Evolutionary conservation across 1,140 invertebrate genomes (phyloP).

Genomic region (Drosophila murphyi): DNA sequence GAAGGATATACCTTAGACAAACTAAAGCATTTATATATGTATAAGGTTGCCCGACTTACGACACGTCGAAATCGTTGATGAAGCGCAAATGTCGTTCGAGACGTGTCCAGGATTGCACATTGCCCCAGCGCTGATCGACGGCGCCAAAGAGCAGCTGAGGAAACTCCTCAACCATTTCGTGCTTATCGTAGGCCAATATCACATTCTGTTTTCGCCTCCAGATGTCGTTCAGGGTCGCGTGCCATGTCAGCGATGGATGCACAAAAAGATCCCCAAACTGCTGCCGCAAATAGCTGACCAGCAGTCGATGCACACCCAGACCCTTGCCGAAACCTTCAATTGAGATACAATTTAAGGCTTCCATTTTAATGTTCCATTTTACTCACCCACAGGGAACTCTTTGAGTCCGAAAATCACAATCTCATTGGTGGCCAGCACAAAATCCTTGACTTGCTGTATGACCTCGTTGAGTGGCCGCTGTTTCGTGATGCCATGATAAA

Average conservation of each 20-base stretch:
- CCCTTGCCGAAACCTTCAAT: slow-evolving; percentile 83
- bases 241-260: slow-evolving; percentile 85
- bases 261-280: slow-evolving; percentile 85
- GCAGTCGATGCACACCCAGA: slow-evolving; percentile 84
- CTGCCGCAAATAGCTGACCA: slow-evolving; percentile 85
- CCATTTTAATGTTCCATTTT: no score
- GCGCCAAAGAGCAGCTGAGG: slow-evolving; percentile 65
- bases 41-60: slow-evolving; percentile 57
- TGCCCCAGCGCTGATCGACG: slow-evolving; percentile 87
- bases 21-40: background rate
- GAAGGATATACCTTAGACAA: background rate
- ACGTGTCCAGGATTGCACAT: slow-evolving; percentile 85
- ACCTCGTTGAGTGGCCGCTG: slow-evolving; percentile 85
- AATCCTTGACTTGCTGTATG: slow-evolving; percentile 86
- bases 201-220: slow-evolving; percentile 86
- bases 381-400: slow-evolving; percentile 86
- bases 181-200: slow-evolving; percentile 87
- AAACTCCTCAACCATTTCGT: slow-evolving; percentile 70
- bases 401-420: slow-evolving; percentile 88
- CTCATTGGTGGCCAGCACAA: slow-evolving; percentile 87
- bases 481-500: slow-evolving; percentile 86
- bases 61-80: slow-evolving; percentile 68
- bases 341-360: background rate
- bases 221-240: slow-evolving; percentile 85
- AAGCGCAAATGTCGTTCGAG: slow-evolving; percentile 85